Evolutionary conservation across 2,888 invertebrate genomes (phyloP).

Genomic region (Agrilus biguttatus): DNA sequence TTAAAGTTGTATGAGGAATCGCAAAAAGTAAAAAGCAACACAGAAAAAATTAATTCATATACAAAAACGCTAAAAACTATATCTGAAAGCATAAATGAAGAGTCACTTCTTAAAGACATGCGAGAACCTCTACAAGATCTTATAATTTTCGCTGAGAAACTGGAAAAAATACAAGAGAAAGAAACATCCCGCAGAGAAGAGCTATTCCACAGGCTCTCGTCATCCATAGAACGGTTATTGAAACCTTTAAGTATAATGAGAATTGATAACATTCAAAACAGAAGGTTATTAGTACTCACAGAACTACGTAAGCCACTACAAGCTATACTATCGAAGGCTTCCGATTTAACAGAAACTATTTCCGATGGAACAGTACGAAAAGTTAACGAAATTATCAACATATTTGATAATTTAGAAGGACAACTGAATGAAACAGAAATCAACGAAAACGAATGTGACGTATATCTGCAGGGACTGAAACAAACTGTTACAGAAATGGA

Average conservation of each 20-base stretch:
- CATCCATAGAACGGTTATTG: too few relatives aligned
- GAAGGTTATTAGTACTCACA: slow-evolving; percentile 11
- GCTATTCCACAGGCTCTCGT: too few relatives aligned
- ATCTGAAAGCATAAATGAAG: slow-evolving; percentile 25
- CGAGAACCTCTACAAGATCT: slow-evolving; percentile 29
- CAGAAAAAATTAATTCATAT: background rate
- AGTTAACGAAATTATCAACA: background rate
- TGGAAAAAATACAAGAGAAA: slow-evolving; percentile 20
- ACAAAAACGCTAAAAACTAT: slow-evolving; percentile 1
- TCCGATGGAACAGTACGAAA: too few relatives aligned
- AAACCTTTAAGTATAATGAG: too few relatives aligned
- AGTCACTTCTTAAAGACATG: slow-evolving; percentile 27
- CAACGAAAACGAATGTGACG: slow-evolving; percentile 6
- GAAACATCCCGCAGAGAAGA: slow-evolving; percentile 4
- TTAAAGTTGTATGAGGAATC: slow-evolving; percentile 20
- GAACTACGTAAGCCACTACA: slow-evolving; percentile 21
- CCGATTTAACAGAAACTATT: background rate
- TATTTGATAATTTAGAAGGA: background rate
- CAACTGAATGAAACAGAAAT: too few relatives aligned
- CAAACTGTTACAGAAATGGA: slow-evolving; percentile 10
- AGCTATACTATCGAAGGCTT: slow-evolving; percentile 15
- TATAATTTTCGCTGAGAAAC: slow-evolving; percentile 10
- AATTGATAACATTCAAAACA: background rate
- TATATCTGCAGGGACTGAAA: slow-evolving; percentile 15
- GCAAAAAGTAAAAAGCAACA: slow-evolving; percentile 14